Evolutionary conservation across 2,113 vertebrate species (phyloP).

Genomic region (Murina feae): DNA sequence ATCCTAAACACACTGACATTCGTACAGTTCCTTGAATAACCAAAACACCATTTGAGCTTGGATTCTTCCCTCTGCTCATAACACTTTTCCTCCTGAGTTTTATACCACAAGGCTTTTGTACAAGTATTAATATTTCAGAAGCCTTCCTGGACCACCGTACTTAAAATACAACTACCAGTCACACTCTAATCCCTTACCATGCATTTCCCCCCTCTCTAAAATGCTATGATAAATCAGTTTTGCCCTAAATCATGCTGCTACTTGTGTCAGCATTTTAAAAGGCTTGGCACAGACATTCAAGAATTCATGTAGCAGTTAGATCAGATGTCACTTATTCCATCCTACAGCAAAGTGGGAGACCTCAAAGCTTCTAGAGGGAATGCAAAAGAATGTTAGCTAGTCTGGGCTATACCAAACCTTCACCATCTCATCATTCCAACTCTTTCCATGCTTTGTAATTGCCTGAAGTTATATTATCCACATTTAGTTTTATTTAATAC

Average conservation of each 20-base stretch:
- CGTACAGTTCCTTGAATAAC: neutral
- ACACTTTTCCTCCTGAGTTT: neutral
- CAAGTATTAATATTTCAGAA: neutral
- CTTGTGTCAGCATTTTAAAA: neutral
- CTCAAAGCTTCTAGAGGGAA: neutral
- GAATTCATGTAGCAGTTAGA: neutral
- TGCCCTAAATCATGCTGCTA: neutral
- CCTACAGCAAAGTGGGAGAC: neutral
- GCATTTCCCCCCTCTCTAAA: neutral
- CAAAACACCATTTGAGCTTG: neutral
- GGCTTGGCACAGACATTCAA: neutral
- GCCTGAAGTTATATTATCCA: neutral
- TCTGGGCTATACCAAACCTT: neutral
- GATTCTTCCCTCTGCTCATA: neutral
- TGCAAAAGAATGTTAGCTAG: neutral
- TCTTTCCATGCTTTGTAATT: neutral
- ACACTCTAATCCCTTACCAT: neutral
- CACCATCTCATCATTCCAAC: neutral
- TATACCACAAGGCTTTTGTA: neutral
- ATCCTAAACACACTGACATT: neutral
- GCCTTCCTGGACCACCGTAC: neutral
- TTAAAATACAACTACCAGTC: neutral
- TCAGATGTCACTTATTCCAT: neutral
- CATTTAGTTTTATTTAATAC: neutral
- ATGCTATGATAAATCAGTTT: neutral